These are phyloP conservation scores for Xiphophorus birchmanni DNA, from an alignment of 2,797 vertebrate genomes.

Conservation along the genomic window DNA sequence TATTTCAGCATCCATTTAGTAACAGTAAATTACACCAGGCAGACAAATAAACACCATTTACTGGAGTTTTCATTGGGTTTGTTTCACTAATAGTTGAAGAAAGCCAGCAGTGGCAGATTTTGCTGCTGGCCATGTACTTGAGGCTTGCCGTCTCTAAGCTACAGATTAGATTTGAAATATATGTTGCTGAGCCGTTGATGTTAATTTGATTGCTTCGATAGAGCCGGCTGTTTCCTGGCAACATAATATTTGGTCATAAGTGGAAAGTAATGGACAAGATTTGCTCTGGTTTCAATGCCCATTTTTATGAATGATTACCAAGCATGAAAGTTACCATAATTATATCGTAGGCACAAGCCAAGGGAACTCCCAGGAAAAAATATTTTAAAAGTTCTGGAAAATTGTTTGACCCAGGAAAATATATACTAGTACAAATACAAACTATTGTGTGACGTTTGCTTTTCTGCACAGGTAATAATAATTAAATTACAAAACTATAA, in stretches of 20 bases:
- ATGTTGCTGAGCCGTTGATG: conserved; percentile 36
- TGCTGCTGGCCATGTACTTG: conserved; percentile 26
- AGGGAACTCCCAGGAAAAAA: conserved; percentile 42
- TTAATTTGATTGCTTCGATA: conserved; percentile 74
- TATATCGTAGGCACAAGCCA: conserved; percentile 17
- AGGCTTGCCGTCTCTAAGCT: conserved; percentile 15
- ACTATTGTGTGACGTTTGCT: neutral
- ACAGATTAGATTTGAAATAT: conserved; percentile 37
- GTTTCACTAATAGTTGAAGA: conserved; percentile 24
- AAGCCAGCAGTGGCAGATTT: conserved; percentile 18
- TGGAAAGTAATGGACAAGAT: conserved; percentile 73
- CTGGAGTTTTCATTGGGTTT: conserved; percentile 14
- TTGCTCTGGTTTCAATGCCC: conserved; percentile 43
- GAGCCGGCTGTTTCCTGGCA: conserved; percentile 74
- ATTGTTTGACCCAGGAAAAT: conserved; percentile 3
- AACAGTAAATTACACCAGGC: conserved; percentile 45
- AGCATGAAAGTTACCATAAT: conserved; percentile 37
- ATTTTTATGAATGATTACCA: conserved; percentile 61
- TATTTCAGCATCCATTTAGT: conserved; percentile 70
- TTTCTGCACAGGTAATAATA: neutral
- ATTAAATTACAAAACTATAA: neutral
- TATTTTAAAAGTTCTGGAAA: conserved; percentile 29
- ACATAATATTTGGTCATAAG: conserved; percentile 80
- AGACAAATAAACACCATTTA: conserved; percentile 69
- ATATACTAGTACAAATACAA: neutral